These are phyloP conservation scores for Heliconius ethilla DNA, from an alignment of 2,888 invertebrate genomes.

Conservation along the genomic window DNA sequence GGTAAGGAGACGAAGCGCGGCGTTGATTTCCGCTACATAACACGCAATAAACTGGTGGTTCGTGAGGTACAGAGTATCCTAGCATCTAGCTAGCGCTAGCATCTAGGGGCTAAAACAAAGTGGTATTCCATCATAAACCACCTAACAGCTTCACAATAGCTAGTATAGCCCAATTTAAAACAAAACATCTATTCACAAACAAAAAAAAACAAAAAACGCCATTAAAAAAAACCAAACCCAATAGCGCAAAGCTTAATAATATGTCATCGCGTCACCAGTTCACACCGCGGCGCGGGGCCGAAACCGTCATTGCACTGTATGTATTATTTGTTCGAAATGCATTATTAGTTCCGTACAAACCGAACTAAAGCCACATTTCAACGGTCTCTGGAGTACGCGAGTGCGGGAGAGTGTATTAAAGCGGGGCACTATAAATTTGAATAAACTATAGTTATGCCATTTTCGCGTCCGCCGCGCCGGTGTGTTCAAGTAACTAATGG, in stretches of 20 bases:
- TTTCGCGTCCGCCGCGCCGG: conserved; percentile 62
- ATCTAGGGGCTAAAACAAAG: too few species aligned
- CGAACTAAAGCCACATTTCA: conserved; percentile 60
- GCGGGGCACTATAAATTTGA: conserved; percentile 76
- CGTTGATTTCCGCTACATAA: not conserved
- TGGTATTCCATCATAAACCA: too few species aligned
- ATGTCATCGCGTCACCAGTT: conserved; percentile 45
- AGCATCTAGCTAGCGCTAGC: too few species aligned
- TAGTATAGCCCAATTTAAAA: not conserved
- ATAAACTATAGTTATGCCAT: conserved; percentile 78
- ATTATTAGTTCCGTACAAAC: conserved; percentile 63
- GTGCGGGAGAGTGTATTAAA: conserved; percentile 67
- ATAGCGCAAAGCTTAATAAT: conserved; percentile 23
- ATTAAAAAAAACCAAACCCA: not conserved
- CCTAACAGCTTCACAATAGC: not conserved
- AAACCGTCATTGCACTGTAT: conserved; percentile 45
- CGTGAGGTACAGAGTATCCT: too few species aligned
- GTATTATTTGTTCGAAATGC: conserved; percentile 46
- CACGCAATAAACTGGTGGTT: not conserved
- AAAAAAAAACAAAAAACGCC: not conserved
- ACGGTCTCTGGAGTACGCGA: conserved; percentile 58
- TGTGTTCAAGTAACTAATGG: conserved; percentile 66
- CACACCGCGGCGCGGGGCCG: conserved; percentile 53
- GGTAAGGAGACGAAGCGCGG: not conserved
- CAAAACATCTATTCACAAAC: not conserved